Conservation (phyloP, 2,888 invertebrate genomes). For the Eupithecia inturbata region DNA sequence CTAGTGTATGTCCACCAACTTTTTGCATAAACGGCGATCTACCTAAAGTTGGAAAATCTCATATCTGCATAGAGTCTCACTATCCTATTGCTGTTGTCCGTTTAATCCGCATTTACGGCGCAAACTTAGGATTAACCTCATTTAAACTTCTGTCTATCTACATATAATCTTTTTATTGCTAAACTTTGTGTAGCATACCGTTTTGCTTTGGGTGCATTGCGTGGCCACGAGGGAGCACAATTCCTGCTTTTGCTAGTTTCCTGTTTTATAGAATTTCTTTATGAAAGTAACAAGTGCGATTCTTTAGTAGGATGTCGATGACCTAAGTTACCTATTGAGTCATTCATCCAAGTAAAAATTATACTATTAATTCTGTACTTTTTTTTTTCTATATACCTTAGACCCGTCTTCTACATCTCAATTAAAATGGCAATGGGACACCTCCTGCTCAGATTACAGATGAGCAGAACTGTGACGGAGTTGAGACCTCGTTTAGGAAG, state of each 20-base stretch:
- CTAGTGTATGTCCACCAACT: background rate
- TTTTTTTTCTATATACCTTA: too few species aligned
- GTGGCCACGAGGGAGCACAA: background rate
- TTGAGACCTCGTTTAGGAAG: too few species aligned
- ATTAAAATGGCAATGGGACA: too few species aligned
- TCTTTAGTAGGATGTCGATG: background rate
- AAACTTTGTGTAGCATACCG: slow-evolving; percentile 11
- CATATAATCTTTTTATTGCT: slow-evolving; percentile 16
- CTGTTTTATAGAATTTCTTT: background rate
- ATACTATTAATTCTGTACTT: too few species aligned
- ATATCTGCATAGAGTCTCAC: slow-evolving; percentile 10
- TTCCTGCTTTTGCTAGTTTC: background rate
- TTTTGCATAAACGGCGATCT: background rate
- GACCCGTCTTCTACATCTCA: too few species aligned
- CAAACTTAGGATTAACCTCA: slow-evolving; percentile 21
- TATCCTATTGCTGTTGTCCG: slow-evolving; percentile 13
- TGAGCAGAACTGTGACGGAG: too few species aligned
- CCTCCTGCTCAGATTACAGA: too few species aligned
- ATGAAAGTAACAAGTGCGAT: background rate
- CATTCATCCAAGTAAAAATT: too few species aligned
- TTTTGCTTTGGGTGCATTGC: slow-evolving; percentile 3
- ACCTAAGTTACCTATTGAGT: background rate
- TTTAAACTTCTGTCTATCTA: slow-evolving; percentile 15
- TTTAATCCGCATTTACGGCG: slow-evolving; percentile 19
- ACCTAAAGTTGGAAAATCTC: slow-evolving; percentile 11